Base-by-base conservation (phyloP, 2,888 invertebrate genomes). In the Brachypalpus laphriformis region DNA sequence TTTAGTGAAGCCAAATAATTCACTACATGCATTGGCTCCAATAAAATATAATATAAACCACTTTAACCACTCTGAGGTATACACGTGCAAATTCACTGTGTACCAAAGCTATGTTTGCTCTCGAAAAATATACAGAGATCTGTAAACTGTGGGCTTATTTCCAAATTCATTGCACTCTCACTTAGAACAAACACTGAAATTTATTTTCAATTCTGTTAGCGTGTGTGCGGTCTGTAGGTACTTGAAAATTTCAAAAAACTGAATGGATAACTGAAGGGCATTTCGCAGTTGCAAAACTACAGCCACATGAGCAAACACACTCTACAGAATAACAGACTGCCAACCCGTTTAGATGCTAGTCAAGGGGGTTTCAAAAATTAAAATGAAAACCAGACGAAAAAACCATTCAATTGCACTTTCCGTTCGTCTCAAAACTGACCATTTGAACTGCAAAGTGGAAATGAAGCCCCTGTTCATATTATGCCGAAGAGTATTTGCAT, bases 401-500 rank as follows among this genome's bases (percentile, higher is more conserved):
- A 18, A 25, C 54, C 6, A 54, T 18, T 42, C 28, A 56, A 68
- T 56, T 34, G 54, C 66, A 66, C 25, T 54, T 40, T 40, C 1
- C 0, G 66, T 28, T 54, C 14, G 49, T 66, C 16, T 5, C 28
- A 3, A 9, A 14, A 59, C 45, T 47, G 65, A 72, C 45, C 65
- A 72, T 65, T 51, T 71, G 49, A 66, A 28, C 59, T 49, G 16
- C 8, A 40, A 72, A 72, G 22, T 49, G 40, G 16, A 71, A 78
- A 34, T 11, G 49, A 56, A 72, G 66, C 16, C 34, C 18, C 25
- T 65, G 20, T 31, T 65, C 57, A 56, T 71, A 34, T 37, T 78
- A 42, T 37, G 34, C 47, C 40, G 16, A 65, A 72, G 63, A 80
- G 72, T 80, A 59, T 80, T 80, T 80, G 65, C 72, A 80, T 66